Percentiles rank a stretch among this genome's conserved stretches.
Evolutionary conservation across 2,113 vertebrate species (phyloP).

Genomic region (Equus przewalskii): DNA sequence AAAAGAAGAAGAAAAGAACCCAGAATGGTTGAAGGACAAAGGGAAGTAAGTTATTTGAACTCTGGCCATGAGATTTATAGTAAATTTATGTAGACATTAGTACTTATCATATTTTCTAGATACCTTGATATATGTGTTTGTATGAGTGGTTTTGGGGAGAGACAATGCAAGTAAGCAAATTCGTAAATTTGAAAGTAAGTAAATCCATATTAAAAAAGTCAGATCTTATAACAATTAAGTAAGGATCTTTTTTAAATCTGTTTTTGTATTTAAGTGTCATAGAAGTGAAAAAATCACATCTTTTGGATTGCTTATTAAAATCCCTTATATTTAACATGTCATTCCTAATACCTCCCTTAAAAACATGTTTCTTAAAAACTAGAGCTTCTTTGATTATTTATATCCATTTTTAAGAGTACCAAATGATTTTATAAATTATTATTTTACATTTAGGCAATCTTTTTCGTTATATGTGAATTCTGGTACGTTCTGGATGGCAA

Average conservation of each 20-base stretch:
- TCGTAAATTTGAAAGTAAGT: background rate
- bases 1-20: constrained; percentile 93
- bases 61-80: background rate
- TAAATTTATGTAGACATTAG: background rate
- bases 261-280: constrained; percentile 15
- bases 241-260: background rate
- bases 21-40: constrained; percentile 97
- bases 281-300: background rate
- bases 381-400: constrained; percentile 41
- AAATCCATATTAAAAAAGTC: constrained; percentile 15
- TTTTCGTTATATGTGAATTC: background rate
- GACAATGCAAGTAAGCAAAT: background rate
- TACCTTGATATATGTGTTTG: background rate
- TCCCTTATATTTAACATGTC: background rate
- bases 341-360: background rate
- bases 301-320: constrained; percentile 18
- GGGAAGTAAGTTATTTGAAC: constrained; percentile 93
- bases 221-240: background rate
- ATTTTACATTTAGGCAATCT: background rate
- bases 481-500: constrained; percentile 20
- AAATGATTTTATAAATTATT: background rate
- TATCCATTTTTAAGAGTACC: background rate
- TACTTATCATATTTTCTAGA: background rate
- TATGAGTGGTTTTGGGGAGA: background rate
- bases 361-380: background rate